Evolutionary conservation across 2,888 invertebrate species (phyloP).

Genomic region (Ormyrus labotus): DNA sequence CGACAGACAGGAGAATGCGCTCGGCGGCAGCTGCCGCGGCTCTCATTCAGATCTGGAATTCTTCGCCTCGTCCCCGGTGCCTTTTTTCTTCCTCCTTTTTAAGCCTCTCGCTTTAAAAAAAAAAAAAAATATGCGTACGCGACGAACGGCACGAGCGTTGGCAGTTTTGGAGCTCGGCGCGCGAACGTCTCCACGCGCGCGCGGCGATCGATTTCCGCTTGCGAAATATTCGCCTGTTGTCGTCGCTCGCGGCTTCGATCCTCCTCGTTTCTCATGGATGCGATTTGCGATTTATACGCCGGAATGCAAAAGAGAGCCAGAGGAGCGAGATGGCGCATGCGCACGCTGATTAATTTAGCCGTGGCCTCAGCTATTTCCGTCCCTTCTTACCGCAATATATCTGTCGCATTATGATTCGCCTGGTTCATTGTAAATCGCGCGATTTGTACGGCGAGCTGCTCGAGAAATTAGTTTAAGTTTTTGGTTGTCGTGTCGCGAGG

Average conservation of each 20-base stretch:
- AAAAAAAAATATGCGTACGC: no score
- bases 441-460: not conserved
- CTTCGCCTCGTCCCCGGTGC: no score
- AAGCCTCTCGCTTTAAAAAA: no score
- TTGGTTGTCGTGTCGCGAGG: no score
- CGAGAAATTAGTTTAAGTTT: no score
- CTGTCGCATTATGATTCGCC: constrained; percentile 48
- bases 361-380: constrained; percentile 53
- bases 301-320: no score
- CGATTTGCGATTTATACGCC: not conserved
- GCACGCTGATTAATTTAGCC: constrained; percentile 45
- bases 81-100: not conserved
- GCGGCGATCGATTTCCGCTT: not conserved
- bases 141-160: no score
- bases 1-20: constrained; percentile 65
- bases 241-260: not conserved
- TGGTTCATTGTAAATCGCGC: constrained; percentile 13
- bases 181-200: not conserved
- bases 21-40: constrained; percentile 71
- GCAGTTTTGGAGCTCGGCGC: no score
- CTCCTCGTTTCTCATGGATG: no score
- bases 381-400: constrained; percentile 47
- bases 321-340: constrained; percentile 4
- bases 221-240: not conserved
- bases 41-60: constrained; percentile 70